A percentile compares a stretch with the other conserved stretches of the same genome.
Evolutionary conservation across 2,888 invertebrate genomes (phyloP).

Genomic region (Herminia tarsipennalis): DNA sequence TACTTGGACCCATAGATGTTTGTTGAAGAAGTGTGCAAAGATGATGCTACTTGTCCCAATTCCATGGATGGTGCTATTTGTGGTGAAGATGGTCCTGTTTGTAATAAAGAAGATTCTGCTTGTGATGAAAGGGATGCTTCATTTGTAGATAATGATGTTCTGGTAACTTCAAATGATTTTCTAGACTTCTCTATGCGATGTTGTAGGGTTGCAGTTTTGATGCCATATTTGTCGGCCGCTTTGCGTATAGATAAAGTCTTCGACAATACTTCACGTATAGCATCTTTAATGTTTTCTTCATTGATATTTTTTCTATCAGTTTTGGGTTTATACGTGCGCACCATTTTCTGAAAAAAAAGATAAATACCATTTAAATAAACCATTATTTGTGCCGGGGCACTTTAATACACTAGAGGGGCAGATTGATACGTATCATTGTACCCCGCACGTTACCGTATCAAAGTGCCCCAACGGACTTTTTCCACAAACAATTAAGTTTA

Average conservation of each 20-base stretch:
- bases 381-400: too few species aligned
- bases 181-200: constrained; percentile 31
- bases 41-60: too few species aligned
- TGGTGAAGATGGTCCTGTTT: background rate
- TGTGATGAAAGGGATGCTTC: constrained; percentile 20
- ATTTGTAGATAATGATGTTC: constrained; percentile 14
- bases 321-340: constrained; percentile 11
- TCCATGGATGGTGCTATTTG: constrained; percentile 11
- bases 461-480: constrained; percentile 16
- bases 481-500: constrained; percentile 27
- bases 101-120: too few species aligned
- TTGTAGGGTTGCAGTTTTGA: constrained; percentile 21
- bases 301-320: constrained; percentile 29
- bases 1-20: constrained; percentile 18
- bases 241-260: constrained; percentile 15
- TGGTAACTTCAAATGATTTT: constrained; percentile 18
- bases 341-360: too few species aligned
- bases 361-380: too few species aligned
- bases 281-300: constrained; percentile 27
- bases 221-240: constrained; percentile 32
- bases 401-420: constrained; percentile 26
- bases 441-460: constrained; percentile 20
- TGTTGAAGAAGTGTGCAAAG: constrained; percentile 11
- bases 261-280: constrained; percentile 32
- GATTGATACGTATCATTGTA: constrained; percentile 30